Base-by-base conservation (phyloP, 2,797 vertebrate genomes). In the Adelosebastes latens region DNA sequence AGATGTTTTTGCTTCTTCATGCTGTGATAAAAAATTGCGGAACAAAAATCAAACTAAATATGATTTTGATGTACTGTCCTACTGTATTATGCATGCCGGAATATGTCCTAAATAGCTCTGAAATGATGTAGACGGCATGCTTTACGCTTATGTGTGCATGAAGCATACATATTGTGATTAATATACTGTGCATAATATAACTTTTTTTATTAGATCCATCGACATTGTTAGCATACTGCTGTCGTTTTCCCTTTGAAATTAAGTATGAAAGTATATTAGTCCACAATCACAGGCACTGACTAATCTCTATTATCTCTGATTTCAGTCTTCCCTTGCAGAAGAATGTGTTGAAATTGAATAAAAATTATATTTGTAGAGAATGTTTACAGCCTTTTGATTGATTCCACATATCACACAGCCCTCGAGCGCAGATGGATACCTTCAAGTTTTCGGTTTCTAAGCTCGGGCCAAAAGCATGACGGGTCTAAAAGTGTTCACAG, bases 371-470 rank as follows among this genome's bases (percentile, higher is more conserved):
- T 42, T 75, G 32, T 25, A 22, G 42, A 59, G 9, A 52, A 59
- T 32, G 24, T 77, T 72, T 65, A 67, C 56, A 53, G 29, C 27
- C 2, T 34, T 69, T 53, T 62, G 8, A 77, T 13, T 42, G 27
- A 72, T 61, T 80, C 64, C 6, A 52, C 36, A 42, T 14, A 64
- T 64, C 34, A 64, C 32, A 27, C 16, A 13, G 11, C 18, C 27
- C 12, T 13, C 55, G 27, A 59, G 58, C 34, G 60, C 77, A 74
- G 79, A 80, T 72, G 62, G 67, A 74, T 72, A 79, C 70, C 56
- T 83, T 82, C 75, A 85, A 65, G 59, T 61, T 87, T 61, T 71
- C 29, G 9, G 7, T 72, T 74, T 81, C 55, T 46, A 71, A 78
- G 16, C 18, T 55, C 1, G 2, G 42, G 77, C 77, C 79, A 83